Percentiles rank a stretch among this genome's conserved stretches.
phyloP scores from a whole-genome alignment of 2,888 invertebrate genomes.

The Microplitis deprimator region DNA sequence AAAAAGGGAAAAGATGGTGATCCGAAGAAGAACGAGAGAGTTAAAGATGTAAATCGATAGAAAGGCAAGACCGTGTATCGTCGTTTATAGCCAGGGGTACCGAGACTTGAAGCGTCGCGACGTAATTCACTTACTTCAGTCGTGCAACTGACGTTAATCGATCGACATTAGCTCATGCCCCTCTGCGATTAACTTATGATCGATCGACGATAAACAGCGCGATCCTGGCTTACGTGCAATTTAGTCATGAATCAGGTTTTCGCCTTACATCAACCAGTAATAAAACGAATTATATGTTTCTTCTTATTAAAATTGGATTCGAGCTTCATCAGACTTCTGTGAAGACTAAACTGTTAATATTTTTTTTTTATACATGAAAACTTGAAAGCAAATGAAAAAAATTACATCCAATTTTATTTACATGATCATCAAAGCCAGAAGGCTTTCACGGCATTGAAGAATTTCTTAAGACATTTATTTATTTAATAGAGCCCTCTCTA shows the following conservation, averaged over 20 bases:
- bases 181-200: constrained; percentile 27
- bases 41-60: constrained; percentile 3
- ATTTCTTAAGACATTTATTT: too few relatives aligned
- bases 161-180: constrained; percentile 33
- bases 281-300: constrained; percentile 4
- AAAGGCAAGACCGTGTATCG: constrained; percentile 28
- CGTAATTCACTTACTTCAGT: constrained; percentile 41
- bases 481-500: too few relatives aligned
- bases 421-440: too few relatives aligned
- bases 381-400: too few relatives aligned
- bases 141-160: constrained; percentile 41
- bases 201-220: constrained; percentile 16
- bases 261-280: constrained; percentile 1
- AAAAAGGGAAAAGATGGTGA: constrained; percentile 20
- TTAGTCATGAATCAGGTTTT: constrained; percentile 9
- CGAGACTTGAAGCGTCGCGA: constrained; percentile 37
- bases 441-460: too few relatives aligned
- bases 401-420: too few relatives aligned
- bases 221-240: constrained; percentile 7
- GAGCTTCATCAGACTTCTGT: not conserved
- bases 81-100: constrained; percentile 28
- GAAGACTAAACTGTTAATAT: not conserved
- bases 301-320: constrained; percentile 20
- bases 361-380: not conserved
- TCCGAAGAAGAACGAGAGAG: not conserved